Evolutionary conservation across 92 coral and sea anemone genomes (phyloP), one percentile per base, ranked within the genome.

Genomic region (Zoanthus sociatus): DNA sequence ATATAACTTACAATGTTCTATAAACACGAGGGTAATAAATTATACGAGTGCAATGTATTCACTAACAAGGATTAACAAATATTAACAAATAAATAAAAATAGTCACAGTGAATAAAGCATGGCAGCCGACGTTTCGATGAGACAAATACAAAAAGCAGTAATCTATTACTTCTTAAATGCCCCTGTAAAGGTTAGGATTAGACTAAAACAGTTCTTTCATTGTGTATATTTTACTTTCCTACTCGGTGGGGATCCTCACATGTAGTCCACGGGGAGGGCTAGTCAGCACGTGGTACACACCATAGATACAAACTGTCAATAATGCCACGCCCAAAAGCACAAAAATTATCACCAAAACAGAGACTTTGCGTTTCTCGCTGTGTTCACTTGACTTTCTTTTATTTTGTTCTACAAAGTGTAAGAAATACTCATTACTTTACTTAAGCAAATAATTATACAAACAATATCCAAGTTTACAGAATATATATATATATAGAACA

Each of bases 271-370:
- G 85, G 26, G 85, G 15, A 26, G 75, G 67, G 14, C 30, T 63
- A 8, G 61, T 45, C 18, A 81, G 12, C 75, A 66, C 20, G 56
- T 30, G 85, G 20, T 50, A 70, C 9, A 9, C 61, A 5, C 85
- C 85, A 67, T 64, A 67, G 3, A 68, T 56, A n/a, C 44, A 5
- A 45, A 18, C 50, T 47, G 12, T 75, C 17, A 66, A 10, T n/a
- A 67, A 20, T 47, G 60, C 75, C 73, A 81, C 75, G 31, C 85
- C 76, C 75, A 81, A 37, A 73, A 81, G 21, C 14, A 47, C 15
- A 13, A 46, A 48, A 33, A 81, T 18, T 18, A 66, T 67, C 42
- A 21, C 42, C 11, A 64, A 20, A 26, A 81, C 46, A 2, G 75
- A 46, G 31, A 15, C 18, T 53, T 67, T 71, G 54, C 74, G 30